Conservation (phyloP, 2,113 vertebrate species). For the Pao palembangensis region DNA sequence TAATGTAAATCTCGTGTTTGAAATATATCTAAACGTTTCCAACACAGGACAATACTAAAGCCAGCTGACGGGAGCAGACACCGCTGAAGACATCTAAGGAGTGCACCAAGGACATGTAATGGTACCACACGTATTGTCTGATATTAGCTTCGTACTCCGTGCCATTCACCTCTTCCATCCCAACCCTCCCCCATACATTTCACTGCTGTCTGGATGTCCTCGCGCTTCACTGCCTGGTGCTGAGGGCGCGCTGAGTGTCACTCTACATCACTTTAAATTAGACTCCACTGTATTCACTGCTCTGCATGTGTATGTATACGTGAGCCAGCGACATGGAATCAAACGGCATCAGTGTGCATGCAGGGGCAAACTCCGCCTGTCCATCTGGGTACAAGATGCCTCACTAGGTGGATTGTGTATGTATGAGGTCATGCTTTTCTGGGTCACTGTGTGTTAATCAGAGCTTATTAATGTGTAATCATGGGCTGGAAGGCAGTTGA, state of each 20-base stretch:
- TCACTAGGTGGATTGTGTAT: constrained; percentile 17
- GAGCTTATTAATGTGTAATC: constrained; percentile 35
- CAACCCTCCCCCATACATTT: constrained; percentile 30
- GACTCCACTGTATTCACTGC: constrained; percentile 36
- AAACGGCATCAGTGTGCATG: constrained; percentile 34
- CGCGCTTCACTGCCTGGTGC: constrained; percentile 54
- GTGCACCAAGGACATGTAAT: constrained; percentile 36
- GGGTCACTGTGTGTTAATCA: constrained; percentile 41
- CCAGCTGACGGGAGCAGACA: not conserved
- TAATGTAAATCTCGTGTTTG: too few relatives aligned
- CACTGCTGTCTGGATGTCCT: constrained; percentile 51
- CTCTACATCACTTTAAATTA: constrained; percentile 50
- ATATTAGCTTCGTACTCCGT: constrained; percentile 14
- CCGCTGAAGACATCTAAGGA: not conserved
- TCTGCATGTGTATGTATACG: constrained; percentile 13
- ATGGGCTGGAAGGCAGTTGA: constrained; percentile 7
- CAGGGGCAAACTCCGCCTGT: constrained; percentile 40
- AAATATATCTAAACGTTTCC: too few relatives aligned
- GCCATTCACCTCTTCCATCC: constrained; percentile 13
- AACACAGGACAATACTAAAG: not conserved
- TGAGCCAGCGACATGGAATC: constrained; percentile 2
- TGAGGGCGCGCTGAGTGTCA: constrained; percentile 44
- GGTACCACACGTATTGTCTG: constrained; percentile 21
- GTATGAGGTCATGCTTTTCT: constrained; percentile 4
- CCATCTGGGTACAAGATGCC: constrained; percentile 36